Evolutionary conservation across 2,797 vertebrate species (phyloP).

Genomic region (Poecilia picta): DNA sequence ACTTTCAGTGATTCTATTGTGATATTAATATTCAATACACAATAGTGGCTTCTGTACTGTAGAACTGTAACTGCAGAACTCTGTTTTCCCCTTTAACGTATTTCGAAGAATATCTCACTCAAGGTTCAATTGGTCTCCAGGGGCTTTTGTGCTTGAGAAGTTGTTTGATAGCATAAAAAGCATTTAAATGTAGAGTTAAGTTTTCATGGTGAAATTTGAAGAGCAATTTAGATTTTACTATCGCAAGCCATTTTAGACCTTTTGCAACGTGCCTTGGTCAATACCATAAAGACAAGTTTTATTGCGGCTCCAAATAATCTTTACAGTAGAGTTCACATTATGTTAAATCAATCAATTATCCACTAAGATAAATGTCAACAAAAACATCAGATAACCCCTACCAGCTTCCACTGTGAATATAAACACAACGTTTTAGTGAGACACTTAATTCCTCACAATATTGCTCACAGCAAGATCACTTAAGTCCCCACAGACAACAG

Average conservation of each 20-base stretch:
- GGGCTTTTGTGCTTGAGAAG: background rate
- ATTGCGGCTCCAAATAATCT: background rate
- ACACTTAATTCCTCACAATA: too few relatives aligned
- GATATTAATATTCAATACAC: background rate
- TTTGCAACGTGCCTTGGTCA: background rate
- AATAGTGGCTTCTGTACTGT: background rate
- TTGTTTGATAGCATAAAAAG: background rate
- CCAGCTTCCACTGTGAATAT: too few relatives aligned
- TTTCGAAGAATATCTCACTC: background rate
- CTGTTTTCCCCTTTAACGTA: background rate
- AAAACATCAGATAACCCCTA: too few relatives aligned
- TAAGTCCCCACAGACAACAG: too few relatives aligned
- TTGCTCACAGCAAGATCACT: too few relatives aligned
- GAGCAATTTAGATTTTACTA: background rate
- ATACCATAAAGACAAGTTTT: background rate
- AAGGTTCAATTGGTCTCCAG: background rate
- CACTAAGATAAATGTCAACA: background rate
- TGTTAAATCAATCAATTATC: conserved; percentile 2
- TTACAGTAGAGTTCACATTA: background rate
- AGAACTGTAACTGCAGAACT: background rate
- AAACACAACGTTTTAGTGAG: too few relatives aligned
- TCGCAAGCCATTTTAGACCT: background rate
- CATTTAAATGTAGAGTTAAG: background rate
- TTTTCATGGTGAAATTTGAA: background rate
- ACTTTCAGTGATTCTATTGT: background rate